Conservation (phyloP, 2,888 invertebrate species). For the Bruchidius siliquastri region DNA sequence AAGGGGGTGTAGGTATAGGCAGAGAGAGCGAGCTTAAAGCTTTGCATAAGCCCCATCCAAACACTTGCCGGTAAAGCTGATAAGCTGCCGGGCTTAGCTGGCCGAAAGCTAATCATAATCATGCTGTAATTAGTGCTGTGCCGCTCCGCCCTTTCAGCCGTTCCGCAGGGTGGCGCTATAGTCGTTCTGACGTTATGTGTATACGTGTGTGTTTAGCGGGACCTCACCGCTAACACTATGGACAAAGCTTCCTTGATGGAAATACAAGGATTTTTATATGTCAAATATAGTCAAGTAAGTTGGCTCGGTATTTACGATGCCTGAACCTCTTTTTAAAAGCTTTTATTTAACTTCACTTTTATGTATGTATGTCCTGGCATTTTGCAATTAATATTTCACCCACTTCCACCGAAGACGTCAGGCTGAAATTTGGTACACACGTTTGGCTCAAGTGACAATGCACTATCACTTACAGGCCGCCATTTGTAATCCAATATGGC, state of each 20-base stretch:
- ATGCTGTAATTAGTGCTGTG: constrained; percentile 44
- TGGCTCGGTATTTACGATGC: too few relatives aligned
- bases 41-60: constrained; percentile 43
- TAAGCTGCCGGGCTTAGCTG: constrained; percentile 45
- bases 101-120: constrained; percentile 49
- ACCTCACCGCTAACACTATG: not conserved
- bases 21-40: constrained; percentile 32
- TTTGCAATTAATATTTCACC: too few relatives aligned
- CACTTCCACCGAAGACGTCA: too few relatives aligned
- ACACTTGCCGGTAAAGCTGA: constrained; percentile 44
- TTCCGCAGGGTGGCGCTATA: constrained; percentile 2
- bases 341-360: too few relatives aligned
- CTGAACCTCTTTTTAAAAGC: too few relatives aligned
- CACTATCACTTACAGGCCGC: too few relatives aligned
- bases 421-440: too few relatives aligned
- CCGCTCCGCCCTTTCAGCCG: constrained; percentile 9
- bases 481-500: too few relatives aligned
- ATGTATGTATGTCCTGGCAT: too few relatives aligned
- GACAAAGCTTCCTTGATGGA: not conserved
- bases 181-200: constrained; percentile 6
- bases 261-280: not conserved
- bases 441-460: too few relatives aligned
- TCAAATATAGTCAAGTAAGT: too few relatives aligned
- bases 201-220: not conserved
- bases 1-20: not conserved